Evolutionary conservation across 2,797 vertebrate species (phyloP), one percentile per base, ranked within the genome.

Genomic region (Melanotaenia boesemani): DNA sequence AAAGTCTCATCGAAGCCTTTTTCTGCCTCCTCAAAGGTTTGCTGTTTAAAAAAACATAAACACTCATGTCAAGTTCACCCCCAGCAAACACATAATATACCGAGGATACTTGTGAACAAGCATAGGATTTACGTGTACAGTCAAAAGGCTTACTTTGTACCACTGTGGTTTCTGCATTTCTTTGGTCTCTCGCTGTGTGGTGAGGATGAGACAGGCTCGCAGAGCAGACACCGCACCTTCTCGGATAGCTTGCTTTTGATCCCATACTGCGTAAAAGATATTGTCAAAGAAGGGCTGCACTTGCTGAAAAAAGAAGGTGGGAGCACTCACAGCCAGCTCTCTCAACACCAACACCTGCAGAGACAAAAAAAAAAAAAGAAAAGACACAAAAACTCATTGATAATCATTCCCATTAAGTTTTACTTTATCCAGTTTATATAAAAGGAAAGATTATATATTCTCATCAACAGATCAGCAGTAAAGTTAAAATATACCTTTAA

Each of bases 141-240:
- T 32, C 12, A 20, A 36, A 22, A 24, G 67, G 64, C 96, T 91
- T 92, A 98, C 98, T 94, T 97, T 95, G 93, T 99, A 99, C 98
- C 98, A 99, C 96, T 97, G 97, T 1, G 98, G 98, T 83, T 99
- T 99, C 94, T 99, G 98, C 96, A 99, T 98, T 90, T 99, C 98
- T 86, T 99, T 99, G 0, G 97, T 98, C 91, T 99, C 98, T 37
- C 98, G 94, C 73, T 99, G 97, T 0, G 98, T 99, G 84, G 98
- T 99, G 75, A 99, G 96, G 80, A 99, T 98, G 74, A 99, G 96
- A 85, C 95, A 97, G 76, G 98, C 98, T 39, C 97, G 93, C 68
- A 99, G 95, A 18, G 98, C 98, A 0, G 98, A 96, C 10, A 99
- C 98, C 0, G 98, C 98, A 8, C 97, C 98, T 79, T 99, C 98